Base-by-base conservation (phyloP, 2,113 vertebrate genomes). In the Xiphophorus couchianus region DNA sequence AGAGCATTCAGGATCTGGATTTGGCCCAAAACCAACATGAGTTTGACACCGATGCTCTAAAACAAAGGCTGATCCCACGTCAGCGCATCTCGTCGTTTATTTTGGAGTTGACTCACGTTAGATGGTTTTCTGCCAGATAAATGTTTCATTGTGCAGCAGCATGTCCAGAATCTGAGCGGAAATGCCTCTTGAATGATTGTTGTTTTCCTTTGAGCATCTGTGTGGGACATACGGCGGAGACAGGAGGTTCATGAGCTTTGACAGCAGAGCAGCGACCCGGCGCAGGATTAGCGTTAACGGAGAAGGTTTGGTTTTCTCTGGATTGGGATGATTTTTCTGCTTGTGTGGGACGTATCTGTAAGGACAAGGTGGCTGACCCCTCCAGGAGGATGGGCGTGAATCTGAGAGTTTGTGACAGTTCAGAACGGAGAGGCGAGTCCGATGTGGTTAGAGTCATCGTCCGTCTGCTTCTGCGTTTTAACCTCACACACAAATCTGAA, bases 351-450 rank as follows among this genome's bases (percentile, higher is more conserved):
- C 61, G 39, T 48, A 79, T 86, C 27, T 74, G 62, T 60, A 29
- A 31, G 83, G 78, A 85, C 90, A 85, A 39, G 85, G 81, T 76
- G 73, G 67, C 70, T 9, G 71, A 88, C 84, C 89, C 77, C 30
- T 78, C 3, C 62, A 83, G 84, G 83, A 77, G 71, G 48, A 79
- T 74, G 71, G 78, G 76, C 73, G 80, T 76, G 83, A 87, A 71
- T 81, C 22, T 83, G 61, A 83, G 75, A 69, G 67, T 79, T 71
- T 78, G 48, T 84, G 85, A 83, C 79, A 76, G 78, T 66, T 31
- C 62, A 71, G n/a, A 80, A 78, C 35, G 6, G 14, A 66, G 31
- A 69, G 30, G 80, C 58, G 64, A 74, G 81, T 78, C 76, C n/a
- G 62, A 62, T 76, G 82, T 30, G 33, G 65, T 73, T 68, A 66